phyloP scores from a whole-genome alignment of 1,140 invertebrate genomes.

The Limonius californicus region DNA sequence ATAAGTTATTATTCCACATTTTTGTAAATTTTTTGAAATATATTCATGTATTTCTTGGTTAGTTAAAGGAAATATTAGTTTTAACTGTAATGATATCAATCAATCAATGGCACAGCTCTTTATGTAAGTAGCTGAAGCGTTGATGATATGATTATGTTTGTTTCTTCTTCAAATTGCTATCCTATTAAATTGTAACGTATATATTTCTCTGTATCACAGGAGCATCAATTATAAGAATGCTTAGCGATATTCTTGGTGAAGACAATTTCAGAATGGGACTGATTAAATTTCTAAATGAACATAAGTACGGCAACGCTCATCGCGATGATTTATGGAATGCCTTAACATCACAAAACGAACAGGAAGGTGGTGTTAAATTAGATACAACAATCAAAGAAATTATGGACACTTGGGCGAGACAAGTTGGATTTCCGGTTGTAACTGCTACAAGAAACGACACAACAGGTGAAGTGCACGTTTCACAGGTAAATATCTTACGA shows the following conservation, averaged over 20 bases:
- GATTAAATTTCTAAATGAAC: conserved; percentile 55
- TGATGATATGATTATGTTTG: too few species aligned
- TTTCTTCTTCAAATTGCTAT: too few species aligned
- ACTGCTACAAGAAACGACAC: conserved; percentile 53
- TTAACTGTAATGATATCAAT: too few species aligned
- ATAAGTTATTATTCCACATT: too few species aligned
- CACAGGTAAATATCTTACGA: conserved; percentile 54
- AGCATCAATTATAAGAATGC: conserved; percentile 76
- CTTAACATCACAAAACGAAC: conserved; percentile 55
- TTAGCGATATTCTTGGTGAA: conserved; percentile 69
- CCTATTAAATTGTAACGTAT: too few species aligned
- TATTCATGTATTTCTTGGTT: too few species aligned
- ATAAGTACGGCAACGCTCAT: conserved; percentile 53
- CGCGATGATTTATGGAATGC: conserved; percentile 68
- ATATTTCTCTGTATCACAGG: too few species aligned
- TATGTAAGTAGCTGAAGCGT: too few species aligned
- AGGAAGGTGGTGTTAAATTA: conserved; percentile 47
- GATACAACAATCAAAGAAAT: conserved; percentile 60
- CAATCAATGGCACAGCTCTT: too few species aligned
- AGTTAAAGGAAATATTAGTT: too few species aligned
- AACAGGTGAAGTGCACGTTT: conserved; percentile 46
- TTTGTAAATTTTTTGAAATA: too few species aligned
- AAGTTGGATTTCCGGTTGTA: conserved; percentile 80
- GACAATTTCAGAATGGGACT: conserved; percentile 66
- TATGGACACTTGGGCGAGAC: conserved; percentile 79